These are phyloP conservation scores for Chelonus insularis DNA, from an alignment of 1,140 invertebrate genomes.

Conservation along the genomic window DNA sequence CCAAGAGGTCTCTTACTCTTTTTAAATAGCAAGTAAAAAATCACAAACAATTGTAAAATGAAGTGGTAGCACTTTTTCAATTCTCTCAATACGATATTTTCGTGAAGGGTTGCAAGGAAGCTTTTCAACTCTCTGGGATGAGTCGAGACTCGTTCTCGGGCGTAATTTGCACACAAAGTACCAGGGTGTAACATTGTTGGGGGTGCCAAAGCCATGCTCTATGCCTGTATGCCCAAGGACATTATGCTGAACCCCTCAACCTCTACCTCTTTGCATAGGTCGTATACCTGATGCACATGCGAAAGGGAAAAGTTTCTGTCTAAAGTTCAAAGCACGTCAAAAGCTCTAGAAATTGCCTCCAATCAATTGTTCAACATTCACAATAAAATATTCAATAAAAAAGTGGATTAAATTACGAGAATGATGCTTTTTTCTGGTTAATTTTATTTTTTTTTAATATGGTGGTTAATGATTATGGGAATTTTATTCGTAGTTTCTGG, in stretches of 20 bases:
- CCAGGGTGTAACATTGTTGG: conserved; percentile 40
- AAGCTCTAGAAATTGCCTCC: not conserved
- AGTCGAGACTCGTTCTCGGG: conserved; percentile 39
- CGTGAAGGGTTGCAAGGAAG: conserved; percentile 11
- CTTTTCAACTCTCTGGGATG: conserved; percentile 10
- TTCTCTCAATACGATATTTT: not conserved
- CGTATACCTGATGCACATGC: conserved; percentile 7
- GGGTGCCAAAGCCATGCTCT: conserved; percentile 28
- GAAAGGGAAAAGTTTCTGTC: conserved; percentile 7
- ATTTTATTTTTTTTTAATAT: no score
- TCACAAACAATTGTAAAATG: not conserved
- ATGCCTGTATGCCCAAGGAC: conserved; percentile 34
- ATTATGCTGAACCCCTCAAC: conserved; percentile 48
- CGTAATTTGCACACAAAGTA: conserved; percentile 60
- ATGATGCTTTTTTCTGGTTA: no score
- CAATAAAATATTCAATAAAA: no score
- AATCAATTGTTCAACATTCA: not conserved
- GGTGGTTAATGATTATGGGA: not conserved
- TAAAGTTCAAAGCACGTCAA: conserved; percentile 2
- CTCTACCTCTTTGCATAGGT: not conserved
- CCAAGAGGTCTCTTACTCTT: not conserved
- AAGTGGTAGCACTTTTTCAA: not conserved
- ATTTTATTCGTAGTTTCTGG: not conserved
- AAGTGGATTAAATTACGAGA: no score
- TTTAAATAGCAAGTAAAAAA: not conserved